Evolutionary conservation across 2,113 vertebrate species (phyloP).

Genomic region (Perca fluviatilis): DNA sequence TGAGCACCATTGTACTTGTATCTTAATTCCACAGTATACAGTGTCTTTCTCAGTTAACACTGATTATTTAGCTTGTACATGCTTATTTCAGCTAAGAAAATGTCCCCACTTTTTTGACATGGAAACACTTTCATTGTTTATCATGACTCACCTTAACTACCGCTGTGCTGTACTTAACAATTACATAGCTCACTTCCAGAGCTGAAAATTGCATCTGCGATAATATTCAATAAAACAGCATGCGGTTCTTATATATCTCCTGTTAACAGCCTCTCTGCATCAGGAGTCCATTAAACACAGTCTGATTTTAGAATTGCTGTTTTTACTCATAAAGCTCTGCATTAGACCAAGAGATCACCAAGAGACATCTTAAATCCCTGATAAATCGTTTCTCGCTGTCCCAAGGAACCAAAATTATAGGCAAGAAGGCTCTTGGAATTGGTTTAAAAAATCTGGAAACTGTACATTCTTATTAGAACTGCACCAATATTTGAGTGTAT

Average conservation of each 20-base stretch:
- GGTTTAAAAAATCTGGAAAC: no score
- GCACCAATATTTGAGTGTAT: no score
- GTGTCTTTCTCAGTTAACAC: neutral
- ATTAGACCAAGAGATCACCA: slow-evolving; percentile 8
- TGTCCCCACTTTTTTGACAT: neutral
- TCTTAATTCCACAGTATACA: no score
- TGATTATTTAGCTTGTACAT: neutral
- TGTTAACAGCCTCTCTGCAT: neutral
- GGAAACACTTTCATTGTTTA: neutral
- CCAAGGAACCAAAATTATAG: neutral
- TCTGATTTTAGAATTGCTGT: slow-evolving; percentile 25
- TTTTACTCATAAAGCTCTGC: neutral
- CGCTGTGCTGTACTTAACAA: neutral
- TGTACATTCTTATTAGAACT: no score
- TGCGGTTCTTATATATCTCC: neutral
- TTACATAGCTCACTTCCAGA: neutral
- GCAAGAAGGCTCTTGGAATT: neutral
- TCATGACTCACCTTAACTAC: neutral
- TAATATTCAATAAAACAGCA: slow-evolving; percentile 2
- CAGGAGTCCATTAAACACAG: slow-evolving; percentile 35
- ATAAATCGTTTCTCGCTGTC: neutral
- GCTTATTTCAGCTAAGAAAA: neutral
- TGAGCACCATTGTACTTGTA: no score
- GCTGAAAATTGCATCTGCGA: slow-evolving; percentile 1
- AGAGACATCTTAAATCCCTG: slow-evolving; percentile 9